phyloP scores from a whole-genome alignment of 2,888 invertebrate genomes.

The Athalia rosae region DNA sequence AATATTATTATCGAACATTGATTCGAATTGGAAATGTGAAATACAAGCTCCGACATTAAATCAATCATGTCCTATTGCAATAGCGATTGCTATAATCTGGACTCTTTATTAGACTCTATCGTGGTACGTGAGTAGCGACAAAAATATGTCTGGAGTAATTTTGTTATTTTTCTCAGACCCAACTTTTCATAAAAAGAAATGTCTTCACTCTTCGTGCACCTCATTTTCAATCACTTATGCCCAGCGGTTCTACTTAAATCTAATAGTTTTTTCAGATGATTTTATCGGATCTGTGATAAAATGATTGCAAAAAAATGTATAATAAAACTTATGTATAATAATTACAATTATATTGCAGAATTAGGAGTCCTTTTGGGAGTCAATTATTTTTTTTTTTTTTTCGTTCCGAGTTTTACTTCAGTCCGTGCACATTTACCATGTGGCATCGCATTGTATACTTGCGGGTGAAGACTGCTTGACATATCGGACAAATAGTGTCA shows the following conservation, averaged over 20 bases:
- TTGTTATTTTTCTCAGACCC: background rate
- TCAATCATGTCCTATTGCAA: too few species aligned
- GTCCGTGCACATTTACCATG: constrained; percentile 71
- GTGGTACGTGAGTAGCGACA: too few species aligned
- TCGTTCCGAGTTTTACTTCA: constrained; percentile 57
- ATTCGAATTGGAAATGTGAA: too few species aligned
- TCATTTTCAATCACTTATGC: too few species aligned
- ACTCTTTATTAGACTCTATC: too few species aligned
- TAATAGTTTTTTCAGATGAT: too few species aligned
- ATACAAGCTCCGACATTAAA: too few species aligned
- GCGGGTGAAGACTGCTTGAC: constrained; percentile 71
- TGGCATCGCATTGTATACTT: constrained; percentile 73
- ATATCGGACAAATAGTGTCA: constrained; percentile 72
- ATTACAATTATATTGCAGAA: constrained; percentile 10
- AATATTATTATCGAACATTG: too few species aligned
- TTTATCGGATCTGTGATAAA: too few species aligned
- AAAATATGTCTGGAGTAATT: too few species aligned
- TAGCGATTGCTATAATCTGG: too few species aligned
- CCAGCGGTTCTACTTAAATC: too few species aligned
- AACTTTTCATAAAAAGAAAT: background rate
- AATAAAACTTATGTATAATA: constrained; percentile 4
- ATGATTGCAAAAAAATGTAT: background rate
- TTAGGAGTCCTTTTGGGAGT: constrained; percentile 22
- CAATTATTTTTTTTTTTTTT: constrained; percentile 32
- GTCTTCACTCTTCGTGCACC: background rate